Conservation (phyloP, 2,888 invertebrate genomes). For the Noctua janthe region DNA sequence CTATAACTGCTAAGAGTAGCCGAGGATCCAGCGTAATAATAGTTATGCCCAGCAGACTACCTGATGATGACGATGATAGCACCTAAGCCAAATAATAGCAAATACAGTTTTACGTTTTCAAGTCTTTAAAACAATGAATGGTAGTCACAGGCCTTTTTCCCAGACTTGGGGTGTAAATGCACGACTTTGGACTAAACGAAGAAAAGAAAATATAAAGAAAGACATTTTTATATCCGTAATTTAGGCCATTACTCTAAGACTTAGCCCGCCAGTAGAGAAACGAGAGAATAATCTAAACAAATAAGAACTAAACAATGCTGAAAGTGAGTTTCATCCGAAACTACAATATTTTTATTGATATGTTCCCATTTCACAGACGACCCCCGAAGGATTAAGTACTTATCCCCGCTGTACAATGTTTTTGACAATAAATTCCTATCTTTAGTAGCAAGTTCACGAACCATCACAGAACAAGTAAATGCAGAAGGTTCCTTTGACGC, state of each 20-base stretch:
- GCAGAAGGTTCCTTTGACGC: constrained; percentile 5
- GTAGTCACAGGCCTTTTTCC: neutral
- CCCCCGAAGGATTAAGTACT: constrained; percentile 56
- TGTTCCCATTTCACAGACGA: constrained; percentile 46
- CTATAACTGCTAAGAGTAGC: neutral
- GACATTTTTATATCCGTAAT: neutral
- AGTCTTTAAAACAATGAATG: too few relatives aligned
- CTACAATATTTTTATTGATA: constrained; percentile 63
- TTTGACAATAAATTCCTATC: constrained; percentile 60
- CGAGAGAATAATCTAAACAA: constrained; percentile 42
- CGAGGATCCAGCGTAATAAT: too few relatives aligned
- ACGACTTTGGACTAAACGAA: neutral
- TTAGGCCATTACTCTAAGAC: neutral
- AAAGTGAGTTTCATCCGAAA: constrained; percentile 47
- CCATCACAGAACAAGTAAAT: neutral
- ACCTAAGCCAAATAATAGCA: neutral
- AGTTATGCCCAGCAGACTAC: neutral
- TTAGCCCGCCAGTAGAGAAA: neutral
- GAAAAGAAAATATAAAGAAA: neutral
- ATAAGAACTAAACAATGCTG: constrained; percentile 32
- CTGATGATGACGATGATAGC: neutral
- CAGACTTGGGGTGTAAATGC: neutral
- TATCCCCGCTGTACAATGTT: constrained; percentile 55
- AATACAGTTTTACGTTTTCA: neutral
- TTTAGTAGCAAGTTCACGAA: constrained; percentile 48